A percentile compares a stretch with the other conserved stretches of the same genome.
Evolutionary conservation across 2,113 vertebrate genomes (phyloP).

Genomic region (Gopherus evgoodei): DNA sequence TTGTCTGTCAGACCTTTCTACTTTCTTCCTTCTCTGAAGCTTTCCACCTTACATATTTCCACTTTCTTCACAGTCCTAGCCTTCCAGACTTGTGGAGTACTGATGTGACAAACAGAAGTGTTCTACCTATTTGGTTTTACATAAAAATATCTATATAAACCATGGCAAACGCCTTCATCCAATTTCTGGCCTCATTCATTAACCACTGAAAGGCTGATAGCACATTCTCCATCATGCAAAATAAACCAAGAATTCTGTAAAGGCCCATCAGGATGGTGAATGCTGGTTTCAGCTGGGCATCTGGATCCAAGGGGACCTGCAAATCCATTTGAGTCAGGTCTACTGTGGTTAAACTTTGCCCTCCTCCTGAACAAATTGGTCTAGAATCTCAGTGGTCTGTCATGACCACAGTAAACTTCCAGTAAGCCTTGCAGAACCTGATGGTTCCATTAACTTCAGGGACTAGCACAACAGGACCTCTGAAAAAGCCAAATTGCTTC

Average conservation of each 20-base stretch:
- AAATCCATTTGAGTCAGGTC: background rate
- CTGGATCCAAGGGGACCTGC: background rate
- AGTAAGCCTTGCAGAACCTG: background rate
- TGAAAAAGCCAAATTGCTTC: background rate
- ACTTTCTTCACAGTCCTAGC: too few relatives aligned
- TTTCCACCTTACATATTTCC: too few relatives aligned
- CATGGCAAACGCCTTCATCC: background rate
- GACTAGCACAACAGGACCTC: background rate
- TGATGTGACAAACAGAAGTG: too few relatives aligned
- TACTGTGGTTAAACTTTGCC: background rate
- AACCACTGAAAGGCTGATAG: background rate
- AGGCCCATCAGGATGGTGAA: background rate
- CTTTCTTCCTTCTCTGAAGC: too few relatives aligned
- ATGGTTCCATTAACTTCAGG: background rate
- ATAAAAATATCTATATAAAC: fast-evolving
- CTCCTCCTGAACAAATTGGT: background rate
- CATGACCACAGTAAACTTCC: background rate
- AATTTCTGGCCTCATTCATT: background rate
- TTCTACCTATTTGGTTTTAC: background rate
- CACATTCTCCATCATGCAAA: background rate
- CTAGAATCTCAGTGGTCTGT: background rate
- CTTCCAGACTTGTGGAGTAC: too few relatives aligned
- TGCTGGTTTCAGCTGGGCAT: background rate
- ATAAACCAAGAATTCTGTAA: background rate
- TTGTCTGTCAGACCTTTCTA: too few relatives aligned